Percentiles rank a stretch among this genome's conserved stretches.
Evolutionary conservation across 2,888 invertebrate genomes (phyloP).

Genomic region (Molanna angustata): DNA sequence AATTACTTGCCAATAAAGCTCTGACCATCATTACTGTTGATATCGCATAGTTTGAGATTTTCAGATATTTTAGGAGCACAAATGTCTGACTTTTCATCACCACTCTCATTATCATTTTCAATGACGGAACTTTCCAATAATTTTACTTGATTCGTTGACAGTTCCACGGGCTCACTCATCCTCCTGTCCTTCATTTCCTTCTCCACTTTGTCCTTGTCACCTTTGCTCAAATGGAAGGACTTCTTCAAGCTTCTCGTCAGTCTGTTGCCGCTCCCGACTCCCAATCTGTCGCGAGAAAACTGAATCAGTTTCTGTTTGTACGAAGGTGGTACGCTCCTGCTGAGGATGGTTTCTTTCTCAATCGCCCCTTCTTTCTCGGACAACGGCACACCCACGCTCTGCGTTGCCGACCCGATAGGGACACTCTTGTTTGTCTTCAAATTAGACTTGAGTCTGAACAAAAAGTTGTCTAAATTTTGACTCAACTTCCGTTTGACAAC

Average conservation of each 20-base stretch:
- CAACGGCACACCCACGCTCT: conserved; percentile 11
- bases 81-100: conserved; percentile 33
- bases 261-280: conserved; percentile 50
- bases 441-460: conserved; percentile 40
- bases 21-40: conserved; percentile 35
- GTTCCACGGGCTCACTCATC: conserved; percentile 48
- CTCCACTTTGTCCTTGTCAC: conserved; percentile 49
- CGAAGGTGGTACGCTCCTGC: conserved; percentile 54
- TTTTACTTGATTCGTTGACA: conserved; percentile 13
- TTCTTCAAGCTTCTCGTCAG: conserved; percentile 52
- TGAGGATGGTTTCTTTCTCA: conserved; percentile 39
- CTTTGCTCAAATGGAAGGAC: conserved; percentile 50
- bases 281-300: conserved; percentile 51
- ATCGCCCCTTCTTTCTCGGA: conserved; percentile 10
- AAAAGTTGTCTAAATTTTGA: conserved; percentile 48
- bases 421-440: conserved; percentile 12
- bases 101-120: conserved; percentile 11
- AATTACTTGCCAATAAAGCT: conserved; percentile 40
- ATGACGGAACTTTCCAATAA: conserved; percentile 1
- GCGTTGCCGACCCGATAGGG: not conserved
- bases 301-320: conserved; percentile 53
- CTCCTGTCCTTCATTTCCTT: conserved; percentile 46
- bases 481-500: conserved; percentile 45
- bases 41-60: conserved; percentile 25
- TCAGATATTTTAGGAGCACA: conserved; percentile 20